A percentile compares a stretch with the other conserved stretches of the same genome.
These are phyloP conservation scores for Scalopus aquaticus DNA, from an alignment of 2,113 vertebrate genomes.

Conservation along the genomic window DNA sequence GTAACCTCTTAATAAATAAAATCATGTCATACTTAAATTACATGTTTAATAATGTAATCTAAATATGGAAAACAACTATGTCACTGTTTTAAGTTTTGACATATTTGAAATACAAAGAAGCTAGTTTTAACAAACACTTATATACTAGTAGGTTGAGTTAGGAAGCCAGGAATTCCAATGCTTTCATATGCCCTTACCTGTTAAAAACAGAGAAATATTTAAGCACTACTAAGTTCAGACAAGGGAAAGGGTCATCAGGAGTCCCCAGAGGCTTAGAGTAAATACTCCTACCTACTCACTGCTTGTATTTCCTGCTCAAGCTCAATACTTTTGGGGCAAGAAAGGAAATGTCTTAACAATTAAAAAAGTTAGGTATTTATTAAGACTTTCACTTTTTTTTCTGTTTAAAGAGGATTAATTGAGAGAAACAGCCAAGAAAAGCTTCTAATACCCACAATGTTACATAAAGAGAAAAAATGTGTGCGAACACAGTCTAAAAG, in stretches of 20 bases:
- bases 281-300: background rate
- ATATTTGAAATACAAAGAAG: background rate
- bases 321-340: background rate
- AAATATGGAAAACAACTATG: background rate
- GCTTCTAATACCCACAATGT: background rate
- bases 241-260: background rate
- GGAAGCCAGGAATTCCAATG: background rate
- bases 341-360: background rate
- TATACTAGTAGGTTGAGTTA: background rate
- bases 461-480: constrained; percentile 9
- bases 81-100: background rate
- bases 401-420: background rate
- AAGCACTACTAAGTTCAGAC: background rate
- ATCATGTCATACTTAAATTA: background rate
- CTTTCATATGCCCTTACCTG: background rate
- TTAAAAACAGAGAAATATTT: background rate
- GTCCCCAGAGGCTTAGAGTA: background rate
- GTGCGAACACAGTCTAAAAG: background rate
- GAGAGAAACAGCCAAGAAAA: background rate
- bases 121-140: constrained; percentile 4
- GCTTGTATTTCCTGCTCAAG: background rate
- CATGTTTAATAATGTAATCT: background rate
- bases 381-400: background rate
- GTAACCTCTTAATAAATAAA: background rate
- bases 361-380: background rate